Percentiles rank a stretch among this genome's conserved stretches.
Conservation (phyloP, 2,113 vertebrate genomes). For the Varanus salvator region DNA sequence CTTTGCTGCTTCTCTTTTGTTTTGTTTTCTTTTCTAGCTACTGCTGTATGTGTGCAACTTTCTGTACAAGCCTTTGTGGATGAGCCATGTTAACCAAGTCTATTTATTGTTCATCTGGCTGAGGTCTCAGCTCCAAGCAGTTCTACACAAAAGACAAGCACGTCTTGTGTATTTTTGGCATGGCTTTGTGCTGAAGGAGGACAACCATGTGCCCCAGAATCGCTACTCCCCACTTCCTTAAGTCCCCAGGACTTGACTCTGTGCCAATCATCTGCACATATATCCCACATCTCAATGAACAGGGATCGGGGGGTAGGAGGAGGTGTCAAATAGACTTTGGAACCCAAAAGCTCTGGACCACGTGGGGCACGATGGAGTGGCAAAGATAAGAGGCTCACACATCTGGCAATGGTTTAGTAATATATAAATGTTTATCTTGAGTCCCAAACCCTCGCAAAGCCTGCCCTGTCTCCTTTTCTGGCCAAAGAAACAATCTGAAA, state of each 20-base stretch:
- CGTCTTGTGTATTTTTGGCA: not conserved
- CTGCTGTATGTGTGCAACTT: not conserved
- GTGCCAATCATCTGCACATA: fast-evolving
- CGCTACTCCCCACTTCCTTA: not conserved
- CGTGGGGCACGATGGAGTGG: slow-evolving; percentile 8
- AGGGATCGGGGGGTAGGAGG: no score
- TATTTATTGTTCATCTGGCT: not conserved
- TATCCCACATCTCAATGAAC: not conserved
- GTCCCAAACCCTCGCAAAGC: not conserved
- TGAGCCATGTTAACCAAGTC: not conserved
- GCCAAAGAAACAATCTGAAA: not conserved
- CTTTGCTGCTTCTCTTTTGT: no score
- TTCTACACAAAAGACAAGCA: slow-evolving; percentile 1
- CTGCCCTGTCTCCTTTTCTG: not conserved
- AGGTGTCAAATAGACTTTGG: not conserved
- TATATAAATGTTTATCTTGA: slow-evolving; percentile 26
- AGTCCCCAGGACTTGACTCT: not conserved
- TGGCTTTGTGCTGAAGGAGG: not conserved
- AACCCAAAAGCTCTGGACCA: not conserved
- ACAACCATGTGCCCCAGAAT: not conserved
- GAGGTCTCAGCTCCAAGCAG: not conserved
- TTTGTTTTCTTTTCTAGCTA: not conserved
- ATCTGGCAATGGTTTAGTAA: slow-evolving; percentile 26
- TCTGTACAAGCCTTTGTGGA: not conserved
- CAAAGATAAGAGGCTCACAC: slow-evolving; percentile 18